phyloP scores from a whole-genome alignment of 2,113 vertebrate species.

The Clinocottus analis region DNA sequence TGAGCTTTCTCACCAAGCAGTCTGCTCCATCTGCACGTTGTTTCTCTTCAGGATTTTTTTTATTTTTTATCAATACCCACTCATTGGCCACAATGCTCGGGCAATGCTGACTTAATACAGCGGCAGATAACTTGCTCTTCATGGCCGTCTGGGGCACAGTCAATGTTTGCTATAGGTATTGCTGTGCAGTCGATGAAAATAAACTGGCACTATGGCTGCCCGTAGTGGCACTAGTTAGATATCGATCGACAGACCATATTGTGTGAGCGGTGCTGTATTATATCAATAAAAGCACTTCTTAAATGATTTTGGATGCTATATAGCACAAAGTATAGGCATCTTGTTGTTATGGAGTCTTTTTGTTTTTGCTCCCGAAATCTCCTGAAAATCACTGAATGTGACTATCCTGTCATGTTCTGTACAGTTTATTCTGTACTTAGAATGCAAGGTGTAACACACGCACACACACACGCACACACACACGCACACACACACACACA shows the following conservation, averaged over 20 bases:
- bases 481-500: not conserved
- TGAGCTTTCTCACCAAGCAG: constrained; percentile 2
- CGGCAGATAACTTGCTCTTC: constrained; percentile 15
- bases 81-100: constrained; percentile 43
- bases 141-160: constrained; percentile 13
- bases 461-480: too few species aligned
- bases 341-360: not conserved
- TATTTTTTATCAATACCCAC: constrained; percentile 11
- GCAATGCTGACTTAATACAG: constrained; percentile 1
- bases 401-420: not conserved
- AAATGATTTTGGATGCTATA: not conserved
- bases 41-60: constrained; percentile 38
- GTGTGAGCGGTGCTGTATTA: not conserved
- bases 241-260: not conserved
- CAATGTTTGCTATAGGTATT: constrained; percentile 14
- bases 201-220: not conserved
- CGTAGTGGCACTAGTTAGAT: not conserved
- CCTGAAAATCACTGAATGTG: not conserved
- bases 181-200: constrained; percentile 11
- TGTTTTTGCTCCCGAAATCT: constrained; percentile 1
- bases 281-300: constrained; percentile 11
- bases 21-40: constrained; percentile 25
- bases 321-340: not conserved
- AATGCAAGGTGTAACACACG: not conserved
- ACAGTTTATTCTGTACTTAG: not conserved